Evolutionary conservation across 2,797 vertebrate genomes (phyloP), one percentile per base, ranked within the genome.

Genomic region (Tenualosa thibaudeaui): DNA sequence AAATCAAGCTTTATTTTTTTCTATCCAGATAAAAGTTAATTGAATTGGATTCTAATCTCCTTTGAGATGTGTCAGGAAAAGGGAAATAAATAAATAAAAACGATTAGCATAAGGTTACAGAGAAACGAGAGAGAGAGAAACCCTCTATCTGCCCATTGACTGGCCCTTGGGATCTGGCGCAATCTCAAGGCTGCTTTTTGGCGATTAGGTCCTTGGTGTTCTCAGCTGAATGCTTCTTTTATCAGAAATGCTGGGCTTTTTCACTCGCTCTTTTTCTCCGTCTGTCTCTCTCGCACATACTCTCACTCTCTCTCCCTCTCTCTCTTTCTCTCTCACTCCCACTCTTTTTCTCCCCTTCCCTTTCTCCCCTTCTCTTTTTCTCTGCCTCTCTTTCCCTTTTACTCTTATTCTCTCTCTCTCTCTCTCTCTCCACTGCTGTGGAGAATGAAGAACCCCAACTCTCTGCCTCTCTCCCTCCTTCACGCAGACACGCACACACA

Each of bases 191-290:
- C 90, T 94, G 89, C 92, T 75, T 94, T 94, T 93, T 93, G 88
- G 85, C 81, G 88, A 94, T 95, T 92, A 93, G 91, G 90, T 92
- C 92, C 91, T 93, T 89, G 91, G 90, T 93, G 92, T 94, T 93
- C 90, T 92, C 86, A 90, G 91, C 89, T 93, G 90, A 95, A 93
- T 92, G 92, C 89, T 90, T 93, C 91, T 92, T 94, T 94, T 94
- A 94, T 94, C 91, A 91, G 84, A 50, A 84, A 88, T 91, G 31
- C 53, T 88, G 88, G 71, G 82, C 86, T 92, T 92, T 88, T 92
- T 91, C 87, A 75, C 68, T 75, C 68, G 37, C 83, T 84, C 86
- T 85, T 88, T 82, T 58, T 88, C 56, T 83, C 87, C 89, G 90
- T 88, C 89, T 87, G 88, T 89, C 75, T 89, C 88, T 91, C 86